Evolutionary conservation across 2,888 invertebrate species (phyloP), one percentile per base, ranked within the genome.

Genomic region (Luffia ferchaultella): DNA sequence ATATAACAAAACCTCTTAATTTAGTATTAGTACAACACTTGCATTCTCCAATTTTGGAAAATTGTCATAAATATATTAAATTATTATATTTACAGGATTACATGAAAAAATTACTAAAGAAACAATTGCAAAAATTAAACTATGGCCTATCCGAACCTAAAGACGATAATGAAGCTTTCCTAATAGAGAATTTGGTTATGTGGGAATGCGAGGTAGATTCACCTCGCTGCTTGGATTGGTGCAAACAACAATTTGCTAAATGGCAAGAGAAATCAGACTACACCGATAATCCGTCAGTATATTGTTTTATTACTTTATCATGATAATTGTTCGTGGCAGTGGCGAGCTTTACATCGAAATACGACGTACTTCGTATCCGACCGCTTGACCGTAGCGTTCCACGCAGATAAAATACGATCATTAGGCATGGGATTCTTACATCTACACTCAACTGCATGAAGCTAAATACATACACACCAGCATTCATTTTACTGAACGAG

Each of bases 201-300:
- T 86, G 86, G 73, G 88, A 89, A 50, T 90, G 90, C 53, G 71
- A 77, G 48, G 75, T 87, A 19, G 85, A 86, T 54, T 67, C 86
- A 1, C 68, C 80, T 12, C 70, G 85, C 0, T 90, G 90, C 51
- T 61, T 87, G 2, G 56, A 62, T 41, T 88, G 87, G 87, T 86
- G 86, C 0, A 58, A 65, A 46, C 60, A 61, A 0, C 68, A 80
- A 60, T 87, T 84, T 62, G 58, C 65, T 12, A 62, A 63, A 46
- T 76, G 76, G 77, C 62, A 63, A 18, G 52, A 19, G 5, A 2
- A 52, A 15, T 2, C 45, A 2, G 48, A 51, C 43, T 45, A 45
- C 3, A 20, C 30, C 30, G 68, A 48, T 55, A 56, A 42, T 62
- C 67, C 17, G 45, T 50, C 1, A 41, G 56, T 18, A 46, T 57